Percentiles rank a stretch among this genome's conserved stretches.
These are phyloP conservation scores for Myopa testacea DNA, from an alignment of 2,888 invertebrate species.

Conservation along the genomic window DNA sequence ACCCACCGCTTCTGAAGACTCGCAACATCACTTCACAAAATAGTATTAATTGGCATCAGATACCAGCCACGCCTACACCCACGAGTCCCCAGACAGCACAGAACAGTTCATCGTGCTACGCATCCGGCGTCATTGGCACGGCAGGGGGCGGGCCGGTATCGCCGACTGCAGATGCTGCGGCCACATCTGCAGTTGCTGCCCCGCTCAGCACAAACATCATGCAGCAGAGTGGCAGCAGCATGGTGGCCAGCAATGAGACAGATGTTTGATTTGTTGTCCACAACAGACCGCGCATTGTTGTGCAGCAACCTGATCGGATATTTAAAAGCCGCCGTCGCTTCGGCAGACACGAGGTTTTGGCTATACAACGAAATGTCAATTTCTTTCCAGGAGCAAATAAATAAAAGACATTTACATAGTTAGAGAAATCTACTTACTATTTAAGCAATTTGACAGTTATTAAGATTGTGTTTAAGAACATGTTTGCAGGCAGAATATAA, in stretches of 20 bases:
- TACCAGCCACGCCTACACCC: constrained; percentile 62
- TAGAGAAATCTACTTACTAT: background rate
- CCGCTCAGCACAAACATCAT: constrained; percentile 44
- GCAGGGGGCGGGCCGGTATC: constrained; percentile 38
- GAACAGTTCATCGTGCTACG: constrained; percentile 49
- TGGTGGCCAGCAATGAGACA: constrained; percentile 60
- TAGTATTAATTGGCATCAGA: constrained; percentile 67
- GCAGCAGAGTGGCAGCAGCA: constrained; percentile 50
- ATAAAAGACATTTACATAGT: constrained; percentile 23
- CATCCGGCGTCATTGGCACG: constrained; percentile 19
- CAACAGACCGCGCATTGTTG: constrained; percentile 16
- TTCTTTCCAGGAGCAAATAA: constrained; percentile 25
- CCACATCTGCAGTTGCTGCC: constrained; percentile 27
- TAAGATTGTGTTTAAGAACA: no score
- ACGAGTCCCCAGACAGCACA: constrained; percentile 55
- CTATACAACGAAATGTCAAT: constrained; percentile 27
- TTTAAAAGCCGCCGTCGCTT: constrained; percentile 36
- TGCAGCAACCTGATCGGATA: constrained; percentile 38
- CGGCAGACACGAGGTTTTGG: background rate
- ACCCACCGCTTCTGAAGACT: constrained; percentile 85
- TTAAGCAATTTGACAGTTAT: no score
- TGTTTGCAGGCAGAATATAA: no score
- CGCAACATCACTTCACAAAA: constrained; percentile 76
- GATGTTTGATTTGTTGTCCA: constrained; percentile 60
- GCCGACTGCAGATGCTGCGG: constrained; percentile 46